Base-by-base conservation (phyloP, 2,888 invertebrate species). In the Cephus nigrinus region DNA sequence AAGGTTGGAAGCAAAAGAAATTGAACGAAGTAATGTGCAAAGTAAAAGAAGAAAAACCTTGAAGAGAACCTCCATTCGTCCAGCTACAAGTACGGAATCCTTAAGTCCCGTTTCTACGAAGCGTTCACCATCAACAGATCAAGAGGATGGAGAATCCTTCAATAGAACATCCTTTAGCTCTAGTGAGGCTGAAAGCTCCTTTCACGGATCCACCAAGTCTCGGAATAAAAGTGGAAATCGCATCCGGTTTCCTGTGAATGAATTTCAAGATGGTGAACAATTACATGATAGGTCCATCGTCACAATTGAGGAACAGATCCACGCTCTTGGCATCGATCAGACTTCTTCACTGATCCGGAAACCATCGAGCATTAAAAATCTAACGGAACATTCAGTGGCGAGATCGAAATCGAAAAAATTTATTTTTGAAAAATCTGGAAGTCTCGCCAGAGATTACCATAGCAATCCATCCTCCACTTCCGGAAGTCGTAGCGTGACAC, bases 131-230 rank as follows among this genome's bases (percentile, higher is more conserved):
- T 84, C 82, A 73, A 73, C 74, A 55, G 82, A 85, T 69, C 79
- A 71, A 11, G 80, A 75, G 9, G 81, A 81, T 5, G 72, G 73
- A 15, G 82, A 82, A 71, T 83, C 82, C 31, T 73, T 73, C 31
- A 83, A 80, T 69, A 83, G 81, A 34, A 79, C 81, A 31, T 86
- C 86, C 69, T 74, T 55, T 34, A 87, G 83, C 35, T 83, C 85
- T 9, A 83, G 86, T 79, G 88, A 85, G 35, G 79, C 82, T 9
- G 84, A 76, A 12, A 86, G 84, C 73, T 74, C 76, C 4, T 80
- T 72, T 78, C 80, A 82, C 77, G 83, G 79, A 15, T 83, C 84
- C 31, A 81, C 82, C 35, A 84, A 79, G 77, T 77, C 77, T 0
- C 84, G 74, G 0, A 82, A 83, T 23, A 80, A 82, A 31, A 73